Evolutionary conservation across 1,140 invertebrate species (phyloP), one percentile per base, ranked within the genome.

Genomic region (Pogonomyrmex barbatus): DNA sequence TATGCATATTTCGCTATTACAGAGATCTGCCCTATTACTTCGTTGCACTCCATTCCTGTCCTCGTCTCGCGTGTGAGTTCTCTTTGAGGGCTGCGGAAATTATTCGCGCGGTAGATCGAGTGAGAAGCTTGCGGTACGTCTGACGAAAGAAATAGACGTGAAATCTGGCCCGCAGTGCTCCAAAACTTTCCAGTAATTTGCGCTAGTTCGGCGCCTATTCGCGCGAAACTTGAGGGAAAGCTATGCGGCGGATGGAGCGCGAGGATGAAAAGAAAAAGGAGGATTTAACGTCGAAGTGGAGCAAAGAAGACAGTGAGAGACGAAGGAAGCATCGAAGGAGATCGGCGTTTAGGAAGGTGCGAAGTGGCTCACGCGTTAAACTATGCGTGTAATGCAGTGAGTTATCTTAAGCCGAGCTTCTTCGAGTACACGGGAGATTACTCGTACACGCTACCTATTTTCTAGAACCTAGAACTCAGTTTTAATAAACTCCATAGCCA

Each of bases 321-420:
- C 6, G 65, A 47, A 62, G 73, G 30, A 52, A 54, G 47, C 45
- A 17, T 58, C 24, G 71, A 89, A 82, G 85, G 75, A 87, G 88
- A 65, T 73, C 54, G 79, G 70, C 56, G 62, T 56, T 86, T 89
- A 77, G 42, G 50, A 75, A 33, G 56, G 6, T 33, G 85, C 56
- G 56, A 62, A 42, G 14, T 83, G 75, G 78, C 65, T 87, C 71
- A 52, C 75, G 83, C 86, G 87, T 62, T 87, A 92, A 91, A 91
- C 89, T 92, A 88, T 86, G 91, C 89, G 86, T 87, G 86, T 91
- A 91, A 92, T 90, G 84, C 82, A 87, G 77, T 88, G 91, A 90
- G 91, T 90, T 88, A 91, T 91, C 86, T 91, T 68, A 88, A 78
- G 54, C 50, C 56, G 47, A 12, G 47, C 82, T 73, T 45, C 42